Evolutionary conservation across 2,888 invertebrate species (phyloP).

Genomic region (Uloborus plumipes): DNA sequence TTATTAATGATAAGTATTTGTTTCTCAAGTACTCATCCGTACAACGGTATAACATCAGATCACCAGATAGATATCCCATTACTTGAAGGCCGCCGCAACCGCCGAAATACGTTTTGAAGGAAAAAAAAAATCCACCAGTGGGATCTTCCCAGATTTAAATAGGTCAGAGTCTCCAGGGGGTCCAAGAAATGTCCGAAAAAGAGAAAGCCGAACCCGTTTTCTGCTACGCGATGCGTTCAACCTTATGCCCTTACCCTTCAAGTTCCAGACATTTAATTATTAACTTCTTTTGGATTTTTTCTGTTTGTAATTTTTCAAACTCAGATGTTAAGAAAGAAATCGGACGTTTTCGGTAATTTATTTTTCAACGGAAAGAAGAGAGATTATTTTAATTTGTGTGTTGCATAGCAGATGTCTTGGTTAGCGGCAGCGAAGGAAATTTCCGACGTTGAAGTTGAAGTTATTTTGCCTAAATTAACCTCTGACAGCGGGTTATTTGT

Average conservation of each 20-base stretch:
- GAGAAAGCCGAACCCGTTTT: slow-evolving; percentile 5
- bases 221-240: slow-evolving; percentile 13
- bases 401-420: too few relatives aligned
- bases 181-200: background rate
- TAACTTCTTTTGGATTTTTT: slow-evolving; percentile 5
- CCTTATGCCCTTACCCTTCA: slow-evolving; percentile 16
- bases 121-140: background rate
- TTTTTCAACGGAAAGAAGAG: too few relatives aligned
- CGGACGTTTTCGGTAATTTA: too few relatives aligned
- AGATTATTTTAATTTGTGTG: too few relatives aligned
- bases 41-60: background rate
- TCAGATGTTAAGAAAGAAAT: background rate
- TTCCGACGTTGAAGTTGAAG: too few relatives aligned
- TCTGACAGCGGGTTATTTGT: too few relatives aligned
- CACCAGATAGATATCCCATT: background rate
- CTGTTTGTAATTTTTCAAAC: background rate
- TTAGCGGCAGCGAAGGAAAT: too few relatives aligned
- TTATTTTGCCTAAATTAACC: too few relatives aligned
- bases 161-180: slow-evolving; percentile 27
- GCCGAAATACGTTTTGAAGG: background rate
- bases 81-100: background rate
- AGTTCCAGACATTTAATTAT: slow-evolving; percentile 44
- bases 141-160: slow-evolving; percentile 16
- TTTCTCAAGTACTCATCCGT: background rate
- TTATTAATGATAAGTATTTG: background rate